Percentiles rank a stretch among this genome's conserved stretches.
Evolutionary conservation across 2,888 invertebrate species (phyloP).

Genomic region (Molanna angustata): DNA sequence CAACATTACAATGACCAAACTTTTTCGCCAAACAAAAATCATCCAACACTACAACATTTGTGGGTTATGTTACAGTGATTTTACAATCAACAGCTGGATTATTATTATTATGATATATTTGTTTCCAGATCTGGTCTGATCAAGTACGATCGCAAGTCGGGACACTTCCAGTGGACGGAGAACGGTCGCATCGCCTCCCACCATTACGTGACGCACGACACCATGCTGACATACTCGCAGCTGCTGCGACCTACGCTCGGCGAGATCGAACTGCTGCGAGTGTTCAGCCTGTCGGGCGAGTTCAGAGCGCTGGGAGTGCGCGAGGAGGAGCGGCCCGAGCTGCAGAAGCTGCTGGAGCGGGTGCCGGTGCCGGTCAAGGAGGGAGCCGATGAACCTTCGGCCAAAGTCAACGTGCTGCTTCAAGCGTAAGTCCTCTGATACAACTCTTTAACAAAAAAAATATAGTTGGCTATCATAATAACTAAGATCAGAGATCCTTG

Average conservation of each 20-base stretch:
- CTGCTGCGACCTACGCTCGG: conserved; percentile 93
- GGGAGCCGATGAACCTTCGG: conserved; percentile 95
- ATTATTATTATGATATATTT: too few relatives aligned
- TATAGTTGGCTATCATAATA: too few relatives aligned
- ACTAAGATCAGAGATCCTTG: too few relatives aligned
- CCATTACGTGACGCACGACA: conserved; percentile 96
- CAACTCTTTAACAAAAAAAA: too few relatives aligned
- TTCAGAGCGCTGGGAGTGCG: conserved; percentile 90
- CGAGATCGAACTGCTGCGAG: conserved; percentile 95
- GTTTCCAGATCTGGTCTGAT: conserved; percentile 78
- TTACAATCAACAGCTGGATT: too few relatives aligned
- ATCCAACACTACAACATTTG: too few relatives aligned
- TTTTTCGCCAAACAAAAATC: too few relatives aligned
- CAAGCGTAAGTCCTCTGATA: conserved; percentile 11
- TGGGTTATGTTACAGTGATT: too few relatives aligned
- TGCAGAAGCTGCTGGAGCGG: conserved; percentile 80
- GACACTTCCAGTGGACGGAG: conserved; percentile 86
- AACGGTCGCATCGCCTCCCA: conserved; percentile 97
- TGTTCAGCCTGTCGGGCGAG: conserved; percentile 98
- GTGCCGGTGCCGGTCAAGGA: conserved; percentile 99
- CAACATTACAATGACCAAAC: too few relatives aligned
- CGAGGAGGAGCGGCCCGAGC: conserved; percentile 95
- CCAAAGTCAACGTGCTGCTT: conserved; percentile 64
- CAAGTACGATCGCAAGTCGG: conserved; percentile 93
- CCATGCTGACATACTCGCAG: conserved; percentile 96